Base-by-base conservation (phyloP, 2,888 invertebrate species). In the Alentia gelatinosa region DNA sequence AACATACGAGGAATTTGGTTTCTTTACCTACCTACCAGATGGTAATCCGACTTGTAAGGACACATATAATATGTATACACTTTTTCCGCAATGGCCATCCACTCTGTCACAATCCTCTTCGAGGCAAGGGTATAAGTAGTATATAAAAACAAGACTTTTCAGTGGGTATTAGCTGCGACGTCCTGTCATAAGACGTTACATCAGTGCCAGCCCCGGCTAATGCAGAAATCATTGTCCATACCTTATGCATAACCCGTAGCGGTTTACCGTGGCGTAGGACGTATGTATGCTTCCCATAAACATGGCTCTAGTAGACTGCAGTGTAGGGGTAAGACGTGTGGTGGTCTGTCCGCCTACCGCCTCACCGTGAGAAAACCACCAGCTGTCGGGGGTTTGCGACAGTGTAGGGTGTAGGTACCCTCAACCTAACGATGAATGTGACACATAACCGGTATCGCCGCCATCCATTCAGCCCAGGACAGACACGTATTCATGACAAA, bases 351-450 rank as follows among this genome's bases (percentile, higher is more conserved):
- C n/a, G n/a, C n/a, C n/a, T n/a, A n/a, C n/a, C n/a, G n/a, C n/a
- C n/a, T n/a, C n/a, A n/a, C n/a, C n/a, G n/a, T n/a, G n/a, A n/a
- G n/a, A n/a, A n/a, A n/a, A n/a, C n/a, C n/a, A n/a, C n/a, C n/a
- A n/a, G n/a, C n/a, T n/a, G n/a, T n/a, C n/a, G n/a, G n/a, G n/a
- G 56, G 19, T 19, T 12, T 56, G 19, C 19, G 56, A 1, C n/a
- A 56, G 19, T 19, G 56, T 3, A 12, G 19, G 56, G 23, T n/a
- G 5, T 4, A 9, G 56, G 56, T 3, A 56, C 56, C n/a, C n/a
- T n/a, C n/a, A n/a, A 56, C 56, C 23, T 56, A 56, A 56, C 56
- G 56, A 56, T n/a, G n/a, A 56, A 68, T 68, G 68, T 68, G 68
- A 68, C 68, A 68, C n/a, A 68, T 68, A 26, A 68, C 68, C n/a